A percentile compares a stretch with the other conserved stretches of the same genome.
Evolutionary conservation across 2,888 invertebrate genomes (phyloP).

Genomic region (Anthrax anthrax): DNA sequence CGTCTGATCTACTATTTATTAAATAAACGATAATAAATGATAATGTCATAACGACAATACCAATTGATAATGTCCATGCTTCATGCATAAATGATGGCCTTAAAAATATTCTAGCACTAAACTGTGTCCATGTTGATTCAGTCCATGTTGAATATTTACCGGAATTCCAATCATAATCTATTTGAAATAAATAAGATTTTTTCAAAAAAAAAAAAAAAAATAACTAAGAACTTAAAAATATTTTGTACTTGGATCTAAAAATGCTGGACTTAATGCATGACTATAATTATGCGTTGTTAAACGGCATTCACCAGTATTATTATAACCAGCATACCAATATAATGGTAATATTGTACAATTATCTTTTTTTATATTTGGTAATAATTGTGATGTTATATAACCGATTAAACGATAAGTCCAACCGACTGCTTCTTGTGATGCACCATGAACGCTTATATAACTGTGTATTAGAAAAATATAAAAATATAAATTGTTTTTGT

Average conservation of each 20-base stretch:
- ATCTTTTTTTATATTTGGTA: conserved; percentile 23
- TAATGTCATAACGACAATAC: conserved; percentile 27
- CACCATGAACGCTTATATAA: conserved; percentile 30
- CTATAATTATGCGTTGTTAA: conserved; percentile 60
- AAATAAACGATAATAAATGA: conserved; percentile 32
- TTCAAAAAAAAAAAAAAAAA: not conserved
- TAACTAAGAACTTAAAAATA: no score
- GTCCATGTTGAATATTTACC: conserved; percentile 75
- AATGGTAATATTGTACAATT: conserved; percentile 36
- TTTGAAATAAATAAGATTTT: conserved; percentile 12
- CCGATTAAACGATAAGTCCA: conserved; percentile 32
- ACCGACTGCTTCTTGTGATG: conserved; percentile 27
- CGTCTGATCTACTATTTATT: conserved; percentile 29
- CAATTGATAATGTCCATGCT: conserved; percentile 27
- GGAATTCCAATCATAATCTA: conserved; percentile 64
- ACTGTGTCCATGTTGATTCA: conserved; percentile 68
- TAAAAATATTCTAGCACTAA: conserved; percentile 65
- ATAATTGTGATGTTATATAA: conserved; percentile 23
- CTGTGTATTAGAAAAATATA: conserved; percentile 14
- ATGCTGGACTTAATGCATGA: conserved; percentile 70
- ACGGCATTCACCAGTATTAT: conserved; percentile 53
- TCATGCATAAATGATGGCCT: conserved; percentile 40
- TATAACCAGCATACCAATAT: conserved; percentile 51
- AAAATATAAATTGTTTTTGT: not conserved
- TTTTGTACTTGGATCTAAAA: conserved; percentile 55